Conservation (phyloP, 2,888 invertebrate genomes). For the Sesamia inferens region DNA sequence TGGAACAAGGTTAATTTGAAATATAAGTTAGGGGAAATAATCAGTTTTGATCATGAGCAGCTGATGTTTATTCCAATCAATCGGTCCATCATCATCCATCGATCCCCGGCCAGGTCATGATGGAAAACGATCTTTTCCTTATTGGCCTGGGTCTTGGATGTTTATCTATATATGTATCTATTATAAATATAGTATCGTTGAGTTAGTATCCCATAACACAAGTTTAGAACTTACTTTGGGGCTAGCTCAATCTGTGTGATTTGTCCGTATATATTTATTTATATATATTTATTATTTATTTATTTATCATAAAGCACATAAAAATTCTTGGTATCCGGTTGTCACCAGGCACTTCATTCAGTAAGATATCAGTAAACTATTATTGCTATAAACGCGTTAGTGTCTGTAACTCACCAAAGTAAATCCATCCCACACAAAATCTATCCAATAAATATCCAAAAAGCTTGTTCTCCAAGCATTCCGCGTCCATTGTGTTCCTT, state of each 20-base stretch:
- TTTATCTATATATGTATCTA: too few species aligned
- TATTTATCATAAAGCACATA: slow-evolving; percentile 22
- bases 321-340: slow-evolving; percentile 27
- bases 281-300: too few species aligned
- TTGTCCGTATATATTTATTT: too few species aligned
- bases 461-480: slow-evolving; percentile 88
- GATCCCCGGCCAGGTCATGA: too few species aligned
- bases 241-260: too few species aligned
- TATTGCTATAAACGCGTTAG: slow-evolving; percentile 73
- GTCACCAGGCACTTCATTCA: slow-evolving; percentile 48
- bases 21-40: slow-evolving; percentile 9
- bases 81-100: too few species aligned
- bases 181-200: too few species aligned
- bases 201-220: too few species aligned
- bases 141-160: too few species aligned
- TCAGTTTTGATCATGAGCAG: slow-evolving; percentile 5
- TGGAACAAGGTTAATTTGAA: slow-evolving; percentile 37
- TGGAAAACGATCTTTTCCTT: too few species aligned
- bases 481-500: slow-evolving; percentile 86
- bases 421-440: slow-evolving; percentile 88
- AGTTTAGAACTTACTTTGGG: too few species aligned
- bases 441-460: slow-evolving; percentile 90
- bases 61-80: slow-evolving; percentile 20
- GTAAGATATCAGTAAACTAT: slow-evolving; percentile 62
- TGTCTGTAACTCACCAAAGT: slow-evolving; percentile 76